phyloP scores from a whole-genome alignment of 2,888 invertebrate genomes.

The Sminthurides aquaticus region DNA sequence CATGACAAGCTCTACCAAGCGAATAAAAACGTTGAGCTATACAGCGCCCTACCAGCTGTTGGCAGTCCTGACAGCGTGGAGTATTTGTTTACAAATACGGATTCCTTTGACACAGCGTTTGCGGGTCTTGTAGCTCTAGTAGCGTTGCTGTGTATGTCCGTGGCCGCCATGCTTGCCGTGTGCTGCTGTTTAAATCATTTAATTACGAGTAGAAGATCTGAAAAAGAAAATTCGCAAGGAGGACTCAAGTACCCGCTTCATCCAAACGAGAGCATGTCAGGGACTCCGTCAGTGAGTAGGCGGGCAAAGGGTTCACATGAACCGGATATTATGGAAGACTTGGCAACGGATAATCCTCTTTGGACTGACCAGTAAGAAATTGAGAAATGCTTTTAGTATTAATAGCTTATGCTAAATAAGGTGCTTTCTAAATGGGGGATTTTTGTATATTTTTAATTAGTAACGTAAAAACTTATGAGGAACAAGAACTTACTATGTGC shows the following conservation, averaged over 20 bases:
- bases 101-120: slow-evolving; percentile 75
- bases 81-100: slow-evolving; percentile 53
- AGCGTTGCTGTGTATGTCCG: slow-evolving; percentile 75
- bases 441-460: too few species aligned
- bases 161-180: slow-evolving; percentile 74
- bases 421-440: too few species aligned
- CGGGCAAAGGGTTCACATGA: slow-evolving; percentile 17
- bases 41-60: slow-evolving; percentile 57
- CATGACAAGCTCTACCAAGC: slow-evolving; percentile 71
- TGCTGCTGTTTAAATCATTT: slow-evolving; percentile 72
- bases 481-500: slow-evolving; percentile 88
- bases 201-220: slow-evolving; percentile 24
- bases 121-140: slow-evolving; percentile 61
- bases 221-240: slow-evolving; percentile 28
- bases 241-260: slow-evolving; percentile 40
- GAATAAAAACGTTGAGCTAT: slow-evolving; percentile 65
- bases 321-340: slow-evolving; percentile 40
- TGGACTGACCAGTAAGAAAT: slow-evolving; percentile 88
- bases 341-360: slow-evolving; percentile 76
- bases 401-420: too few species aligned
- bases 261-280: slow-evolving; percentile 31
- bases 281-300: slow-evolving; percentile 32
- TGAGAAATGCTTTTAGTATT: too few species aligned
- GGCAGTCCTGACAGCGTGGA: slow-evolving; percentile 26
- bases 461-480: slow-evolving; percentile 80